A percentile compares a stretch with the other conserved stretches of the same genome.
Evolutionary conservation across 2,888 invertebrate genomes (phyloP).

Genomic region (Drosophila paramelanica): DNA sequence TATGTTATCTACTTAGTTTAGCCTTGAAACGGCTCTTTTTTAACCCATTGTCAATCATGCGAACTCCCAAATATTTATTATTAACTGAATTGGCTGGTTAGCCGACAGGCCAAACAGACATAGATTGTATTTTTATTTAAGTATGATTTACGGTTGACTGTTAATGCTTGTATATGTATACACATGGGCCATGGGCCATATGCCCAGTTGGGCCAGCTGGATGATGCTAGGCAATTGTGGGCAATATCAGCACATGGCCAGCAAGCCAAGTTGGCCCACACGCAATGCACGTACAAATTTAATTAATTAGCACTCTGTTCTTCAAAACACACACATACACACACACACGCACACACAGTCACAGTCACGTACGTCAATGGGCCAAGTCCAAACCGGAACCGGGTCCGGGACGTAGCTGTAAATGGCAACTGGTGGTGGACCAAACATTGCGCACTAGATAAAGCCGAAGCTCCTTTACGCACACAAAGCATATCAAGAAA

Average conservation of each 20-base stretch:
- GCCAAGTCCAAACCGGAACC: constrained; percentile 15
- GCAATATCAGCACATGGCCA: constrained; percentile 71
- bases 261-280: constrained; percentile 56
- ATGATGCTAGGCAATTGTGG: constrained; percentile 35
- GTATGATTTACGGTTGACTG: constrained; percentile 71
- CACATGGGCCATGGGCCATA: constrained; percentile 10
- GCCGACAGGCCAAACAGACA: constrained; percentile 22
- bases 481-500: constrained; percentile 56
- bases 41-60: background rate
- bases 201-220: constrained; percentile 24
- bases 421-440: constrained; percentile 40
- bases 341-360: constrained; percentile 9
- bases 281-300: constrained; percentile 73
- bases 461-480: constrained; percentile 12
- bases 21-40: background rate
- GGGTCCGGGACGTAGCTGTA: constrained; percentile 1
- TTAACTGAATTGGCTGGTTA: constrained; percentile 13
- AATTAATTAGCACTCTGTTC: constrained; percentile 79
- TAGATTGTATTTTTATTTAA: constrained; percentile 63
- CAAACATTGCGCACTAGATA: constrained; percentile 19
- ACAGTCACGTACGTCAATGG: constrained; percentile 61
- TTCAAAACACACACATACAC: constrained; percentile 34
- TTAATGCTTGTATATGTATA: constrained; percentile 48
- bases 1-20: background rate
- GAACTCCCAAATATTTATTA: constrained; percentile 19